Percentiles rank a stretch among this genome's conserved stretches.
Conservation (phyloP, 1,140 invertebrate genomes). For the Aphis craccivora region DNA sequence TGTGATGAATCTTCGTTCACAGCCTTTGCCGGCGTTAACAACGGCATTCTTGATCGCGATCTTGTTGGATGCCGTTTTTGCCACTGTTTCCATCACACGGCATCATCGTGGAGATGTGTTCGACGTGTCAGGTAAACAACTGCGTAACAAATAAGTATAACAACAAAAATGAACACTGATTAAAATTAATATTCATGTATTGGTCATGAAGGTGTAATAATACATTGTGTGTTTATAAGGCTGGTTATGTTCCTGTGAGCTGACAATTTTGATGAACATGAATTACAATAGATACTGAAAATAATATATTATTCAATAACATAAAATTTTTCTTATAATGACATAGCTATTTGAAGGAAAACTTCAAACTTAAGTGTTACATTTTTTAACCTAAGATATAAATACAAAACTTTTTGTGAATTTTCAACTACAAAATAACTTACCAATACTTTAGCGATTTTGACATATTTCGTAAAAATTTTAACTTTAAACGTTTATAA, state of each 20-base stretch:
- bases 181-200: not conserved
- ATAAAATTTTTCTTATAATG: too few species aligned
- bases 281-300: too few species aligned
- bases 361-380: too few species aligned
- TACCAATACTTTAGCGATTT: too few species aligned
- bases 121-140: constrained; percentile 57
- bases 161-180: not conserved
- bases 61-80: not conserved
- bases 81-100: constrained; percentile 59
- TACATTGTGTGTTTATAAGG: not conserved
- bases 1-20: not conserved
- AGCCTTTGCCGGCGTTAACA: not conserved
- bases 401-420: too few species aligned
- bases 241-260: not conserved
- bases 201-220: not conserved
- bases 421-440: too few species aligned
- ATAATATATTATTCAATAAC: too few species aligned
- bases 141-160: not conserved
- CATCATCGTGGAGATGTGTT: constrained; percentile 60
- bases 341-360: too few species aligned
- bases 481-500: too few species aligned
- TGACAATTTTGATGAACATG: not conserved
- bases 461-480: too few species aligned
- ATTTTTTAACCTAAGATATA: too few species aligned
- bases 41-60: not conserved